Evolutionary conservation across 2,797 vertebrate species (phyloP).

Genomic region (Gymnoscopelus microlampas): DNA sequence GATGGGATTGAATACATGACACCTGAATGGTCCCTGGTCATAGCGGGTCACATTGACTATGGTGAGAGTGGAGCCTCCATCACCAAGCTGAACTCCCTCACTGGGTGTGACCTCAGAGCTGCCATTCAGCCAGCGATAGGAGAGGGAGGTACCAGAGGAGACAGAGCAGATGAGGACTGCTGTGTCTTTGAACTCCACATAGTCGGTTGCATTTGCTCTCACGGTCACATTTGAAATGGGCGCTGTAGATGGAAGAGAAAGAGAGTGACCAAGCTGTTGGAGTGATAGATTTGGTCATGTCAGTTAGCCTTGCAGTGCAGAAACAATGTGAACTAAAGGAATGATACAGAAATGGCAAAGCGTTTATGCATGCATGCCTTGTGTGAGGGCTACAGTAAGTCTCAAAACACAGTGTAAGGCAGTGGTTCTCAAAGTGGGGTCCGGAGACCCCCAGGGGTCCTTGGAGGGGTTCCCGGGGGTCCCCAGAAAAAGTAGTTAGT

Average conservation of each 20-base stretch:
- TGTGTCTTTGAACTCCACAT: constrained; percentile 49
- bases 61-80: constrained; percentile 35
- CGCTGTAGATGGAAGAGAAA: constrained; percentile 38
- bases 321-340: no score
- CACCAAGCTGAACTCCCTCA: constrained; percentile 33
- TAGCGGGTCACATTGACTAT: constrained; percentile 43
- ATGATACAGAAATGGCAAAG: no score
- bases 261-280: no score
- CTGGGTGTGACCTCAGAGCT: constrained; percentile 42
- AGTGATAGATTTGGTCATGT: no score
- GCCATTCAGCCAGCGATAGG: constrained; percentile 51
- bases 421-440: no score
- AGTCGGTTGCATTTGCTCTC: constrained; percentile 16
- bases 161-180: constrained; percentile 39
- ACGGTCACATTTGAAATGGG: constrained; percentile 37
- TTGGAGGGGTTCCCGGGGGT: no score
- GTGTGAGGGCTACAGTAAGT: no score
- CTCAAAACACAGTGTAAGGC: no score
- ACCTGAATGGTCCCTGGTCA: constrained; percentile 42
- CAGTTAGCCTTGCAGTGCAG: no score
- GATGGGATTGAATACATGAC: constrained; percentile 47
- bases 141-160: constrained; percentile 41
- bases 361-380: no score
- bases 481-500: no score
- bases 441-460: no score